Conservation (phyloP, 2,113 vertebrate genomes). For the western clawed frog (Xenopus tropicalis) region DNA sequence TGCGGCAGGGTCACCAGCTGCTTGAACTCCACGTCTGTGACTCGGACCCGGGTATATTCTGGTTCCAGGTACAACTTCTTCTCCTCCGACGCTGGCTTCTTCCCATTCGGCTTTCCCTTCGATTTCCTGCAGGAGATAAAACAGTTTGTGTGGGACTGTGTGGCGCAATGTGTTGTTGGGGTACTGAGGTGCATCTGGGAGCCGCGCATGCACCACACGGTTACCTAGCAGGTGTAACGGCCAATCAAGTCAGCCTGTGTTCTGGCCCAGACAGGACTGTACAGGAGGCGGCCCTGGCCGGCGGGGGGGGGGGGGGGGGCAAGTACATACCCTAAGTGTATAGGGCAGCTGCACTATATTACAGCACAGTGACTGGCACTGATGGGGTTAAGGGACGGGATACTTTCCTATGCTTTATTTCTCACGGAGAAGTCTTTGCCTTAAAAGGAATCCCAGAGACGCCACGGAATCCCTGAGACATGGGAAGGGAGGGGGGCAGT, state of each 20-base stretch:
- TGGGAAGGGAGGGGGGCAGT: background rate
- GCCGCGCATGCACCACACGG: no score
- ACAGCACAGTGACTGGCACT: background rate
- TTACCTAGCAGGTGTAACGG: no score
- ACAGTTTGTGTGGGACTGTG: background rate
- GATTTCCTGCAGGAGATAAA: conserved; percentile 78
- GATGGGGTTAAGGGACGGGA: conserved; percentile 7
- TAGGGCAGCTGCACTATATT: no score
- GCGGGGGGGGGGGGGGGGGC: no score
- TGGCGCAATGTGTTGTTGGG: no score
- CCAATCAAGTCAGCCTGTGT: no score
- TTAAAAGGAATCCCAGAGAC: conserved; percentile 25
- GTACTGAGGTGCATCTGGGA: no score
- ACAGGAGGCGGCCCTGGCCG: no score
- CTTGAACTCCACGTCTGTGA: conserved; percentile 91
- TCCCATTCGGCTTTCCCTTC: conserved; percentile 96
- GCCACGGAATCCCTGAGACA: background rate
- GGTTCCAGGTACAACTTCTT: conserved; percentile 94
- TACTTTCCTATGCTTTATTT: conserved; percentile 12
- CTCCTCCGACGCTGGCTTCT: conserved; percentile 87
- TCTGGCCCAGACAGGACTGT: no score
- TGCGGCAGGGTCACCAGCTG: conserved; percentile 91
- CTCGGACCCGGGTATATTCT: conserved; percentile 87
- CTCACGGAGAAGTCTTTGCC: conserved; percentile 10
- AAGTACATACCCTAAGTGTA: no score